phyloP scores from a whole-genome alignment of 2,797 vertebrate genomes.

The Takifugu rubripes region DNA sequence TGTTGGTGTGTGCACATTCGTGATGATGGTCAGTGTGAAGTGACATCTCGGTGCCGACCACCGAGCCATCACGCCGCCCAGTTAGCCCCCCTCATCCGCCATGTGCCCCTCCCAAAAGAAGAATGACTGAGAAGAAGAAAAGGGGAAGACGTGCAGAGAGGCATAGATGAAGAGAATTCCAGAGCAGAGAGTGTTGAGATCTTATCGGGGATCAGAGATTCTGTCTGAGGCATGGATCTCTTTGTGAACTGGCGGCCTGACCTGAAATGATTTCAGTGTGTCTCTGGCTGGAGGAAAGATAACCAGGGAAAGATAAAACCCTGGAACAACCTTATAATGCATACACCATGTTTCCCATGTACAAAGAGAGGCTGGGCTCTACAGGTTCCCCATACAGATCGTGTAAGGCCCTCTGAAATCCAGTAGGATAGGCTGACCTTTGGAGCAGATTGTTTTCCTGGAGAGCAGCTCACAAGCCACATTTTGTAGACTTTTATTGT shows the following conservation, averaged over 20 bases:
- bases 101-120: conserved; percentile 25
- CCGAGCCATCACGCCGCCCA: conserved; percentile 15
- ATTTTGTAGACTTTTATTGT: no score
- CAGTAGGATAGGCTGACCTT: conserved; percentile 8
- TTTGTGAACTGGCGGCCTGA: conserved; percentile 57
- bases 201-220: conserved; percentile 67
- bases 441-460: conserved; percentile 15
- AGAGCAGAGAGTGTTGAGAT: conserved; percentile 58
- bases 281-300: conserved; percentile 50
- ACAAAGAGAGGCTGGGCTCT: conserved; percentile 23
- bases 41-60: not conserved
- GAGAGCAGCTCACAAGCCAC: conserved; percentile 12
- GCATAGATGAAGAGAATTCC: conserved; percentile 53
- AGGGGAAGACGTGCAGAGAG: conserved; percentile 37
- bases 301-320: conserved; percentile 56
- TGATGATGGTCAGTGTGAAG: conserved; percentile 1
- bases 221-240: conserved; percentile 49
- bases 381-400: conserved; percentile 26
- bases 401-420: conserved; percentile 17
- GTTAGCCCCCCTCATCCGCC: no score
- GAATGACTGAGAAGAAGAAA: conserved; percentile 9
- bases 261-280: conserved; percentile 66
- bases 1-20: not conserved
- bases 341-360: conserved; percentile 45
- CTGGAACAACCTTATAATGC: conserved; percentile 50